Conservation (phyloP, 2,797 vertebrate genomes). For the Zalophus californianus region DNA sequence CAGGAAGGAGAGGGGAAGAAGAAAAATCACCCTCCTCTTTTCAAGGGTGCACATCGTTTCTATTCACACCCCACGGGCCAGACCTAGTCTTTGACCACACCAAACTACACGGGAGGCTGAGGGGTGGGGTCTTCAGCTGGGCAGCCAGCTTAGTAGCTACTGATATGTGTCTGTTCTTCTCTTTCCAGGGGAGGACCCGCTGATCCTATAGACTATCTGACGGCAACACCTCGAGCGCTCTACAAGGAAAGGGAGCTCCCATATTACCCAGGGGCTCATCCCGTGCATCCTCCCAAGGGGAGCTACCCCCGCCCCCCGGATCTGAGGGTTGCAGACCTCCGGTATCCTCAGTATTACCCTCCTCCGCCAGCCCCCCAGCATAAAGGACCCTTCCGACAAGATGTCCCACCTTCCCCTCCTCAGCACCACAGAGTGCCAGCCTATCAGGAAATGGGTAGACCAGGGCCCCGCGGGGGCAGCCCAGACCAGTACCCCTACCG, state of each 20-base stretch:
- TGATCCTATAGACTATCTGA: slow-evolving; percentile 92
- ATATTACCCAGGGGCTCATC: slow-evolving; percentile 90
- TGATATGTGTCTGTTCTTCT: slow-evolving; percentile 76
- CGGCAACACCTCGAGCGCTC: slow-evolving; percentile 89
- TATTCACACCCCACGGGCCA: not conserved
- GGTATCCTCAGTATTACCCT: slow-evolving; percentile 92
- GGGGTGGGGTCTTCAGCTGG: no score
- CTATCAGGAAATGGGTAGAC: slow-evolving; percentile 92
- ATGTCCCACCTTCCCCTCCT: slow-evolving; percentile 96
- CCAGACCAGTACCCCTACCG: slow-evolving; percentile 90
- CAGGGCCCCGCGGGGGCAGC: slow-evolving; percentile 87
- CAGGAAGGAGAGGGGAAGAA: not conserved
- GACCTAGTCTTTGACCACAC: no score
- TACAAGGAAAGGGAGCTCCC: slow-evolving; percentile 91
- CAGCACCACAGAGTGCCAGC: slow-evolving; percentile 90
- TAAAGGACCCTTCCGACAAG: slow-evolving; percentile 96
- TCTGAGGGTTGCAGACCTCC: slow-evolving; percentile 88
- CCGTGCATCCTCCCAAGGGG: slow-evolving; percentile 88
- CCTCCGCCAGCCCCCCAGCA: slow-evolving; percentile 86
- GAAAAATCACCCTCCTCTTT: not conserved
- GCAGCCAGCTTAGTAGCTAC: fast-evolving
- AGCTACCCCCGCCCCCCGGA: slow-evolving; percentile 86
- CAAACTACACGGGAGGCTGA: not conserved
- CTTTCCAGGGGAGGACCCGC: slow-evolving; percentile 91
- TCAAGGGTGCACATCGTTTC: not conserved